These are phyloP conservation scores for Labroides dimidiatus DNA, from an alignment of 2,797 vertebrate species.

Conservation along the genomic window DNA sequence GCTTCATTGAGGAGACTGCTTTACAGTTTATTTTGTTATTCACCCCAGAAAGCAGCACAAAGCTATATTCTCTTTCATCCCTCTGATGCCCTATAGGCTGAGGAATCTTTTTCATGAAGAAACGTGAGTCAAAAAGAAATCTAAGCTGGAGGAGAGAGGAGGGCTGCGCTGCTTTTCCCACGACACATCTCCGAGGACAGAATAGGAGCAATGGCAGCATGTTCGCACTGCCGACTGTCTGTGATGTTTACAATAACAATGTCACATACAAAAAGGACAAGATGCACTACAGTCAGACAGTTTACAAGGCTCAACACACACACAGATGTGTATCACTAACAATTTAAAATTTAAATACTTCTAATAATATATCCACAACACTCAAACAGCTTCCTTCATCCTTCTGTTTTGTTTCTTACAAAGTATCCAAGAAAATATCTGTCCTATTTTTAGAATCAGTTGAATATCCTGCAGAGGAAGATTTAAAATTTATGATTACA, in stretches of 20 bases:
- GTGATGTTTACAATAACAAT: conserved; percentile 35
- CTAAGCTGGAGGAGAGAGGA: conserved; percentile 39
- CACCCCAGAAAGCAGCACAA: conserved; percentile 55
- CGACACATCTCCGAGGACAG: conserved; percentile 21
- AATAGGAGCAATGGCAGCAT: background rate
- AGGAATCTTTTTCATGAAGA: conserved; percentile 29
- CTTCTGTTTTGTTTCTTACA: background rate
- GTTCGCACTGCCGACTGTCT: conserved; percentile 22
- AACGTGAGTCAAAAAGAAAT: conserved; percentile 30
- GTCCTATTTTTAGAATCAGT: conserved; percentile 9
- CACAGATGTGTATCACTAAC: conserved; percentile 35
- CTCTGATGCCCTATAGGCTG: conserved; percentile 32
- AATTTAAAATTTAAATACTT: background rate
- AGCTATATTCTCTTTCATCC: conserved; percentile 60
- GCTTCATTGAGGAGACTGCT: conserved; percentile 45
- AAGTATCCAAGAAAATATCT: conserved; percentile 17
- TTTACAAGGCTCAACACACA: conserved; percentile 32
- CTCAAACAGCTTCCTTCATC: background rate
- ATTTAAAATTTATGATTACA: conserved; percentile 29
- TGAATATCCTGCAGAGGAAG: background rate
- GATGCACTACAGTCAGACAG: conserved; percentile 1
- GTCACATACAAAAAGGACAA: conserved; percentile 14
- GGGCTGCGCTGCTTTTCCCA: conserved; percentile 3
- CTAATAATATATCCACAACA: conserved; percentile 6
- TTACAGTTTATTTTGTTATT: conserved; percentile 55